Percentiles rank a stretch among this genome's conserved stretches.
phyloP scores from a whole-genome alignment of 2,888 invertebrate species.

The Lasioglossum figueresi region DNA sequence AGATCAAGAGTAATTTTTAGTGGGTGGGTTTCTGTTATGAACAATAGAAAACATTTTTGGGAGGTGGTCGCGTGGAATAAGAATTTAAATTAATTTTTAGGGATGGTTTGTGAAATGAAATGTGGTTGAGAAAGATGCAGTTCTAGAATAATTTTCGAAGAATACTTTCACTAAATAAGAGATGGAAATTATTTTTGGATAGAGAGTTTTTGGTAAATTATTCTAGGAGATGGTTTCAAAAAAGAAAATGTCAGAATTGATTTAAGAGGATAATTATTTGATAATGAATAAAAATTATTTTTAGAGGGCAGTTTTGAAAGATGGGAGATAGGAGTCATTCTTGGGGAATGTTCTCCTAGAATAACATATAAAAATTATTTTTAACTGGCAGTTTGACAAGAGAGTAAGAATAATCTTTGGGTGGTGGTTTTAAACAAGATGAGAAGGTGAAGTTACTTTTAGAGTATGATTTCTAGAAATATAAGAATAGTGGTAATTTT shows the following conservation, averaged over 20 bases:
- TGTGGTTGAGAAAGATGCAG: not conserved
- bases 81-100: not conserved
- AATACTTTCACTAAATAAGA: not conserved
- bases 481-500: not conserved
- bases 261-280: not conserved
- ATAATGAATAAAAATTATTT: not conserved
- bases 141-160: not conserved
- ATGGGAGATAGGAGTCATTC: not conserved
- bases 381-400: not conserved
- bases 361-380: not conserved
- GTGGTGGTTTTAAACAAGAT: not conserved
- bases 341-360: not conserved
- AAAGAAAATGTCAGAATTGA: not conserved
- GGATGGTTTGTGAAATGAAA: not conserved
- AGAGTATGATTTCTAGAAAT: not conserved
- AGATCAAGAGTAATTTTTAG: not conserved
- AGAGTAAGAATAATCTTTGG: not conserved
- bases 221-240: not conserved
- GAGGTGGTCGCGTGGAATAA: not conserved
- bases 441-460: not conserved
- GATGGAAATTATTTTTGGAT: not conserved
- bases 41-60: not conserved
- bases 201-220: not conserved
- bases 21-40: not conserved
- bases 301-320: not conserved